Conservation (phyloP, 1,140 invertebrate genomes). For the Drosophila paulistorum region DNA sequence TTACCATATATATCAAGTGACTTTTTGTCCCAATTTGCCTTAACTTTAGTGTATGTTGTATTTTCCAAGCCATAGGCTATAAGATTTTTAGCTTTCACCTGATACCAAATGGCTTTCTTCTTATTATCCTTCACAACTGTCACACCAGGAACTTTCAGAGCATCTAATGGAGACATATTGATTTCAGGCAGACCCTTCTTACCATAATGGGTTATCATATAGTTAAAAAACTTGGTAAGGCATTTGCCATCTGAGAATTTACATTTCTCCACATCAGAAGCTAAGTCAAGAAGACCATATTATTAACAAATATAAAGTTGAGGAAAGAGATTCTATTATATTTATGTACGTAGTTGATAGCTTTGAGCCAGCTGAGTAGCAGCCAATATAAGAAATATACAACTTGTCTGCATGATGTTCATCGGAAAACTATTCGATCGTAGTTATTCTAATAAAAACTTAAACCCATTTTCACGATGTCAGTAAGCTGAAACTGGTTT, state of each 20-base stretch:
- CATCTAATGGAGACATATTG: background rate
- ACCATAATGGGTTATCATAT: background rate
- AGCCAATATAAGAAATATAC: background rate
- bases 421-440: background rate
- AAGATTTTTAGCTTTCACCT: background rate
- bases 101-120: background rate
- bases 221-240: background rate
- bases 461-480: too few relatives aligned
- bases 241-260: background rate
- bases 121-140: background rate
- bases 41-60: background rate
- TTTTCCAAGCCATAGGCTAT: background rate
- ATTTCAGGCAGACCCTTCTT: background rate
- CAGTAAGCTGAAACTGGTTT: background rate
- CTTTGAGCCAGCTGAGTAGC: background rate
- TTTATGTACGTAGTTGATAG: background rate
- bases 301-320: background rate
- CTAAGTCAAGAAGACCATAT: background rate
- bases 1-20: background rate
- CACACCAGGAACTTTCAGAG: background rate
- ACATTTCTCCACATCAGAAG: slow-evolving; percentile 9
- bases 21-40: background rate
- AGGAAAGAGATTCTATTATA: background rate
- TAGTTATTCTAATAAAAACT: background rate
- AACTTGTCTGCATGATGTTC: slow-evolving; percentile 10